A percentile compares a stretch with the other conserved stretches of the same genome.
Evolutionary conservation across 2,888 invertebrate genomes (phyloP).

Genomic region (Catocala nupta): DNA sequence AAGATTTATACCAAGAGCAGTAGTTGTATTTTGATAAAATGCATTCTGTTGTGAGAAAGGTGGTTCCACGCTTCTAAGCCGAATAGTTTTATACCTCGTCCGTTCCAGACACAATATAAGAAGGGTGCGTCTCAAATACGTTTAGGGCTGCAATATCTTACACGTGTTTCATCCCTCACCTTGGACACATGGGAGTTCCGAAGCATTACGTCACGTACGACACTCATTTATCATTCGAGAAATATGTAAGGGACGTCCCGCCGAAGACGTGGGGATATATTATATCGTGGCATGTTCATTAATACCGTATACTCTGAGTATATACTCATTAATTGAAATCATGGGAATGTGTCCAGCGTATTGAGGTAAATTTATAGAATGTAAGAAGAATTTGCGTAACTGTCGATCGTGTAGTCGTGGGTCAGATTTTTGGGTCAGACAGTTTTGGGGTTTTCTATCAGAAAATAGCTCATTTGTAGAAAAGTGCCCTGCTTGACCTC

Average conservation of each 20-base stretch:
- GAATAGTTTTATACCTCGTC: not conserved
- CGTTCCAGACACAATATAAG: slow-evolving; percentile 6
- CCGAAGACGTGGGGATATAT: slow-evolving; percentile 52
- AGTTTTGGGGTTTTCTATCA: too few species aligned
- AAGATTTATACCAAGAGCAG: too few species aligned
- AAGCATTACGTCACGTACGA: slow-evolving; percentile 67
- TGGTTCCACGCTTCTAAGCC: not conserved
- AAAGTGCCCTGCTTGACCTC: too few species aligned
- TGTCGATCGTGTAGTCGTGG: too few species aligned
- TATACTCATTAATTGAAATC: slow-evolving; percentile 60
- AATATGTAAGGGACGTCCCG: slow-evolving; percentile 64
- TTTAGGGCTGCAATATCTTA: slow-evolving; percentile 42
- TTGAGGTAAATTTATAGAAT: slow-evolving; percentile 10
- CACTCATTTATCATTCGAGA: slow-evolving; percentile 74
- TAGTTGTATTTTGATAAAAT: too few species aligned
- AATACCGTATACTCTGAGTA: slow-evolving; percentile 51
- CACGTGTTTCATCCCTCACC: slow-evolving; percentile 47
- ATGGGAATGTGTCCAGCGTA: too few species aligned
- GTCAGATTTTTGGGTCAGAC: too few species aligned
- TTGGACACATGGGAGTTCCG: slow-evolving; percentile 58
- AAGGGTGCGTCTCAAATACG: slow-evolving; percentile 8
- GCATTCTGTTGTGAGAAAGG: not conserved
- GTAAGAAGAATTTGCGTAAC: too few species aligned
- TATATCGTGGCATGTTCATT: slow-evolving; percentile 62
- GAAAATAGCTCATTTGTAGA: too few species aligned